phyloP scores from a whole-genome alignment of 2,888 invertebrate genomes.

The Sesia apiformis region DNA sequence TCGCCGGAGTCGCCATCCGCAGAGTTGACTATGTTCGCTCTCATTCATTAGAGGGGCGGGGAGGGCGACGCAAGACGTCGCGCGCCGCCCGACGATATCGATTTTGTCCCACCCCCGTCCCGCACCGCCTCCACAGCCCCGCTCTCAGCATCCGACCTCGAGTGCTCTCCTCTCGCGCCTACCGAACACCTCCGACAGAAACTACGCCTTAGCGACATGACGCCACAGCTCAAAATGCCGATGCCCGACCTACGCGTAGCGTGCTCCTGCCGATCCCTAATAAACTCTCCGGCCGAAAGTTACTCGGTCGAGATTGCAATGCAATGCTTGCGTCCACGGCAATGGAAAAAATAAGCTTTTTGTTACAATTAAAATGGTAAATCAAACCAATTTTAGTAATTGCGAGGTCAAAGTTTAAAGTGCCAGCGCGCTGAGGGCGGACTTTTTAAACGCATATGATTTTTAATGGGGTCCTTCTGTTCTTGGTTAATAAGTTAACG shows the following conservation, averaged over 20 bases:
- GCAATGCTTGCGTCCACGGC: constrained; percentile 41
- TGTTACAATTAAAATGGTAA: constrained; percentile 74
- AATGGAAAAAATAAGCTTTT: constrained; percentile 70
- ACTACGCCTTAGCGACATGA: constrained; percentile 65
- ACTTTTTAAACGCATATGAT: constrained; percentile 50
- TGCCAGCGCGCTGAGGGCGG: constrained; percentile 43
- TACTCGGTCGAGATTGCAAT: constrained; percentile 71
- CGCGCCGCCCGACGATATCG: constrained; percentile 72
- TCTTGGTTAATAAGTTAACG: constrained; percentile 22
- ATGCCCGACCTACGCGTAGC: constrained; percentile 30
- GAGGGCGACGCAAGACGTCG: constrained; percentile 65
- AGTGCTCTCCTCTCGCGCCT: constrained; percentile 73
- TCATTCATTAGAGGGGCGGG: constrained; percentile 69
- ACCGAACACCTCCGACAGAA: constrained; percentile 68
- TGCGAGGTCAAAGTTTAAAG: constrained; percentile 70
- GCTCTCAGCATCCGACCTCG: constrained; percentile 73
- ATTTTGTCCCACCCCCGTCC: constrained; percentile 63
- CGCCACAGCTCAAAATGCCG: constrained; percentile 66
- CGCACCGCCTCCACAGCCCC: constrained; percentile 55
- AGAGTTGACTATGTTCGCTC: constrained; percentile 70
- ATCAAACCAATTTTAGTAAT: constrained; percentile 75
- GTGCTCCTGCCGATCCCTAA: constrained; percentile 51
- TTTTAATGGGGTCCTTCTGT: constrained; percentile 36
- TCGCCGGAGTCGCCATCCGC: constrained; percentile 59
- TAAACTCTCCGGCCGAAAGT: constrained; percentile 66